Percentiles rank a stretch among this genome's conserved stretches.
These are phyloP conservation scores for Turritopsis rubra DNA, from an alignment of 30 jellyfish, hydroid and myxozoan genomes.

Conservation along the genomic window DNA sequence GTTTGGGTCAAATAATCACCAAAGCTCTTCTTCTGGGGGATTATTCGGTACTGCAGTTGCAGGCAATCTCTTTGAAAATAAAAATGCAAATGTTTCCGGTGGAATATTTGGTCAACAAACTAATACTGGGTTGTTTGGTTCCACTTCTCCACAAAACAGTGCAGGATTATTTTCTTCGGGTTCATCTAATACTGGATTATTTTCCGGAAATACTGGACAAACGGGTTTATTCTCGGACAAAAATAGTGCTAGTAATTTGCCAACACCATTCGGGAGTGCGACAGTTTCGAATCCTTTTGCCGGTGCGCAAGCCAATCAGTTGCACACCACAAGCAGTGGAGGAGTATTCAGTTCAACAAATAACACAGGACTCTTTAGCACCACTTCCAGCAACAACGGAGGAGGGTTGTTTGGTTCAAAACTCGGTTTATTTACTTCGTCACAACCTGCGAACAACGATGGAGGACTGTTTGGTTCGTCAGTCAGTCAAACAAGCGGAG, in stretches of 20 bases:
- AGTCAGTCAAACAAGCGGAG: not conserved
- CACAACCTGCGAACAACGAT: not conserved
- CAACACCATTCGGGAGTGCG: not conserved
- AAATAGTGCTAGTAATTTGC: not conserved
- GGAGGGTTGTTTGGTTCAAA: slow-evolving; percentile 1
- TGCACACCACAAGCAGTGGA: slow-evolving; percentile 13
- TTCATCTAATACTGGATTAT: not conserved
- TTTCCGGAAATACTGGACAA: not conserved
- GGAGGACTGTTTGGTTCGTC: not conserved
- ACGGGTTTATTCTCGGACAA: not conserved
- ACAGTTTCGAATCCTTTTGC: not conserved
- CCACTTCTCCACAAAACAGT: not conserved
- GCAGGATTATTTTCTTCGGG: not conserved
- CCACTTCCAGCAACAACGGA: slow-evolving; percentile 3
- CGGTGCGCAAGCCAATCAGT: not conserved
- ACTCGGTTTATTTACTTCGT: not conserved
- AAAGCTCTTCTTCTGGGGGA: not conserved
- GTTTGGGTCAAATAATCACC: not conserved
- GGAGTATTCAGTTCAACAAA: not conserved
- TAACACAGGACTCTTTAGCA: not conserved
- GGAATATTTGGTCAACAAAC: not conserved
- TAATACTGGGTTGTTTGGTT: not conserved
- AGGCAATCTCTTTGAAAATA: not conserved
- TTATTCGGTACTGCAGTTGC: not conserved
- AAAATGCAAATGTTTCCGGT: not conserved